These are phyloP conservation scores for Fabriciana adippe DNA, from an alignment of 2,888 invertebrate species.

Conservation along the genomic window DNA sequence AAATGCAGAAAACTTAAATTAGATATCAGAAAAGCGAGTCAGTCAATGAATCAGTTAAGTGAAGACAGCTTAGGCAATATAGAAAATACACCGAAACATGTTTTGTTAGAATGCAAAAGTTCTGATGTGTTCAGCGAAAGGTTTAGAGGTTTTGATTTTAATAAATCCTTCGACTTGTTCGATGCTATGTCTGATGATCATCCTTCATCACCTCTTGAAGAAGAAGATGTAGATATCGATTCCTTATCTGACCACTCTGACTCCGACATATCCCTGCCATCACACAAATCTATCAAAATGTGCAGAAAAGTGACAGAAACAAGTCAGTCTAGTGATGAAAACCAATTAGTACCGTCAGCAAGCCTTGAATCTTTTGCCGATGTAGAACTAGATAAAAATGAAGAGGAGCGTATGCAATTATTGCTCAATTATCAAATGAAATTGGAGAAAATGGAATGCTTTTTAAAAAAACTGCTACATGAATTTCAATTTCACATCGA, in stretches of 20 bases:
- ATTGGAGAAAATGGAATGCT: conserved; percentile 61
- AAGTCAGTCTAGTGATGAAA: conserved; percentile 42
- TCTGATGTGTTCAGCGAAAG: conserved; percentile 62
- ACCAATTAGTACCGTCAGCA: conserved; percentile 50
- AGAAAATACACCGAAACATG: conserved; percentile 74
- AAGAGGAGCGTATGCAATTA: conserved; percentile 60
- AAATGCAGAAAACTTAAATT: conserved; percentile 62
- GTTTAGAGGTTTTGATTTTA: conserved; percentile 64
- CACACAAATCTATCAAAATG: conserved; percentile 59
- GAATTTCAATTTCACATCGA: conserved; percentile 75
- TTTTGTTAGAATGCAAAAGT: conserved; percentile 58
- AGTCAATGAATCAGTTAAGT: conserved; percentile 53
- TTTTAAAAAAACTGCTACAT: conserved; percentile 60
- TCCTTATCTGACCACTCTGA: conserved; percentile 67
- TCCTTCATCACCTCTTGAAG: conserved; percentile 49
- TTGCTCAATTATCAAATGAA: conserved; percentile 63
- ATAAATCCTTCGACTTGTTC: conserved; percentile 64
- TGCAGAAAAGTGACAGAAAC: conserved; percentile 59
- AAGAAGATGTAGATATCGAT: conserved; percentile 61
- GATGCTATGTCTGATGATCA: conserved; percentile 56
- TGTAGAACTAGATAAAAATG: conserved; percentile 65
- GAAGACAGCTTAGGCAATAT: conserved; percentile 44
- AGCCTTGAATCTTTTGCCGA: conserved; percentile 70
- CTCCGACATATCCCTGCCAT: conserved; percentile 50
- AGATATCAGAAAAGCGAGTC: conserved; percentile 65